Percentiles rank a stretch among this genome's conserved stretches.
phyloP scores from a whole-genome alignment of 2,888 invertebrate genomes.

The Eupeodes luniger region DNA sequence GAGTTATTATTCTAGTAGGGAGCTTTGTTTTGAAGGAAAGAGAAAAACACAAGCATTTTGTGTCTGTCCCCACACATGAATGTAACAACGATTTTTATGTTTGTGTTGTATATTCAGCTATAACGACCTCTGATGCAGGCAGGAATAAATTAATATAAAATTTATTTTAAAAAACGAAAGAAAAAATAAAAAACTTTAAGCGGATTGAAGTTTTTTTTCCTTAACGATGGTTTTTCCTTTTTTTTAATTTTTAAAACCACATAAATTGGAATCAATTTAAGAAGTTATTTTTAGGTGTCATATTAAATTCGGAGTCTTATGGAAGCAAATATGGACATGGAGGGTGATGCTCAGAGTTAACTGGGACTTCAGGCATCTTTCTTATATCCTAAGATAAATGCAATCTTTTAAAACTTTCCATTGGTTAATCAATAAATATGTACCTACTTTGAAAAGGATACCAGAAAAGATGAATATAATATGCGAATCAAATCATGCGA shows the following conservation, averaged over 20 bases:
- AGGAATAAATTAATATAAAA: slow-evolving; percentile 66
- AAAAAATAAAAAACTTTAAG: slow-evolving; percentile 41
- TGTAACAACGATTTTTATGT: background rate
- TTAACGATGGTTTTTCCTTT: slow-evolving; percentile 25
- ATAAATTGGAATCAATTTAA: slow-evolving; percentile 72
- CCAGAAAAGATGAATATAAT: too few species aligned
- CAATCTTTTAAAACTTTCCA: background rate
- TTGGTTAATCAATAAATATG: too few species aligned
- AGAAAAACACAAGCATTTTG: slow-evolving; percentile 2
- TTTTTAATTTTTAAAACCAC: slow-evolving; percentile 56
- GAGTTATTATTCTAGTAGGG: slow-evolving; percentile 63
- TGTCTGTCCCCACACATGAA: background rate
- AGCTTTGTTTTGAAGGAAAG: slow-evolving; percentile 52
- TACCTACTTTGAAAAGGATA: too few species aligned
- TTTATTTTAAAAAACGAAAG: slow-evolving; percentile 31
- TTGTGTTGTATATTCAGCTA: slow-evolving; percentile 20
- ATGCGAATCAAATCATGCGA: too few species aligned
- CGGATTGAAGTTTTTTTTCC: slow-evolving; percentile 54
- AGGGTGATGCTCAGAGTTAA: background rate
- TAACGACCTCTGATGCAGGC: slow-evolving; percentile 61
- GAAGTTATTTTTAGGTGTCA: slow-evolving; percentile 44
- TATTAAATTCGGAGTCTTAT: slow-evolving; percentile 15
- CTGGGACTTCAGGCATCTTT: background rate
- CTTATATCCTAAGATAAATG: background rate
- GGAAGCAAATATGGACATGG: background rate